A percentile compares a stretch with the other conserved stretches of the same genome.
Conservation (phyloP, 2,888 invertebrate species). For the Lochmaea capreae region DNA sequence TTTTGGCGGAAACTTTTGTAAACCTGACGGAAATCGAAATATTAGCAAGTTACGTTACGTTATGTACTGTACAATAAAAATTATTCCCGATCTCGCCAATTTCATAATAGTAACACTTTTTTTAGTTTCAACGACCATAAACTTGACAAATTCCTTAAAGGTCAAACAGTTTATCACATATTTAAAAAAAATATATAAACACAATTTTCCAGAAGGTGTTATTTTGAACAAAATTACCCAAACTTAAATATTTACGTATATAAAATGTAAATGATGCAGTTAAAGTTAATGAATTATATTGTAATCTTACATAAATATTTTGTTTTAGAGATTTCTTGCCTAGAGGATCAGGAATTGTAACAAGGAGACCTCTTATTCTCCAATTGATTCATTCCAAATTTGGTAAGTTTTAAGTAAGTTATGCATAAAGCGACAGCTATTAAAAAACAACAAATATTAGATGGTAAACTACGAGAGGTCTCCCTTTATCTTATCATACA, state of each 20-base stretch:
- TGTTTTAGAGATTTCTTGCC: conserved; percentile 91
- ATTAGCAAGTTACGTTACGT: no score
- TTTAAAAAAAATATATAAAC: neutral
- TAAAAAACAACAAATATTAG: no score
- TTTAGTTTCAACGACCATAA: neutral
- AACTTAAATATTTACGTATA: conserved; percentile 13
- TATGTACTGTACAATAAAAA: no score
- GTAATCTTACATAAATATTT: conserved; percentile 50
- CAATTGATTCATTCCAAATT: conserved; percentile 86
- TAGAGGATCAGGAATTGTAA: conserved; percentile 96
- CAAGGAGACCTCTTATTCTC: conserved; percentile 93
- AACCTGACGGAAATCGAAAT: no score
- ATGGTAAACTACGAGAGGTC: no score
- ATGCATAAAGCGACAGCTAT: no score
- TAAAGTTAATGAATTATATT: conserved; percentile 4
- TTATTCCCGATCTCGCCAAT: no score
- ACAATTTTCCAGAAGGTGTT: neutral
- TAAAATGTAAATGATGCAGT: neutral
- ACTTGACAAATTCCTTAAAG: neutral
- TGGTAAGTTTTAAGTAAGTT: conserved; percentile 69
- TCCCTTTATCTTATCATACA: no score
- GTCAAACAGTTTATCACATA: neutral
- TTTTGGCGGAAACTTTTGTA: no score
- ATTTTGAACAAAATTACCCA: neutral
- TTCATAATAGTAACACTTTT: no score